These are phyloP conservation scores for Parazoanthus swiftii DNA, from an alignment of 92 coral and sea anemone species.

Conservation along the genomic window DNA sequence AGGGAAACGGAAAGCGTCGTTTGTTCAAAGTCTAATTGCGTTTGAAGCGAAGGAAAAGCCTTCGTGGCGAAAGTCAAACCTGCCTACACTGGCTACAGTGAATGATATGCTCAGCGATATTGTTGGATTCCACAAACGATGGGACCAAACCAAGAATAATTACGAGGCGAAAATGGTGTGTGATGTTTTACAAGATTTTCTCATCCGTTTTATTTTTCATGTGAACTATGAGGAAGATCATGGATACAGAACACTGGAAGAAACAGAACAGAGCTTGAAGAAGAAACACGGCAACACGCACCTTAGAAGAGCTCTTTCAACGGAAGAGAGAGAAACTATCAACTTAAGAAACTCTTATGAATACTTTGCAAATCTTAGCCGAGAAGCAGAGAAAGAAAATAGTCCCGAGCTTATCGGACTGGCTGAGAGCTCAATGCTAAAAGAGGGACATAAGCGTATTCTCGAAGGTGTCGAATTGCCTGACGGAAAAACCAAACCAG, in stretches of 20 bases:
- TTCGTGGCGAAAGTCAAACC: constrained; percentile 59
- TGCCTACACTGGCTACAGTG: constrained; percentile 19
- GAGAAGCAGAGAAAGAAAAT: constrained; percentile 8
- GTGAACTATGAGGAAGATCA: constrained; percentile 78
- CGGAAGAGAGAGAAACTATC: constrained; percentile 72
- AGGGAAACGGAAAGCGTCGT: constrained; percentile 31
- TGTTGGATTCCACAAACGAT: constrained; percentile 47
- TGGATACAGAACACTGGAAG: constrained; percentile 54
- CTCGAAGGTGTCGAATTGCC: constrained; percentile 42
- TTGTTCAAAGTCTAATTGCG: constrained; percentile 54
- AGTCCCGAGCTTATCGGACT: constrained; percentile 34
- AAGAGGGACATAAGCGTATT: constrained; percentile 28
- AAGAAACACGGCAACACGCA: background rate
- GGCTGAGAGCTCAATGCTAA: constrained; percentile 22
- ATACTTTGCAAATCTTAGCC: constrained; percentile 31
- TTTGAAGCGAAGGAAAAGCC: constrained; percentile 76
- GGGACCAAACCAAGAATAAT: constrained; percentile 8
- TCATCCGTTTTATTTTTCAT: constrained; percentile 56
- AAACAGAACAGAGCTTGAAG: constrained; percentile 48
- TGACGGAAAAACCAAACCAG: constrained; percentile 56
- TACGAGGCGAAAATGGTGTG: constrained; percentile 11
- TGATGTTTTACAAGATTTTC: constrained; percentile 41
- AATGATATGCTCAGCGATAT: constrained; percentile 34
- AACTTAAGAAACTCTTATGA: constrained; percentile 64
- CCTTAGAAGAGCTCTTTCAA: constrained; percentile 26